Percentiles rank a stretch among this genome's conserved stretches.
Evolutionary conservation across 2,888 invertebrate species (phyloP).

Genomic region (Gryllus longicercus): DNA sequence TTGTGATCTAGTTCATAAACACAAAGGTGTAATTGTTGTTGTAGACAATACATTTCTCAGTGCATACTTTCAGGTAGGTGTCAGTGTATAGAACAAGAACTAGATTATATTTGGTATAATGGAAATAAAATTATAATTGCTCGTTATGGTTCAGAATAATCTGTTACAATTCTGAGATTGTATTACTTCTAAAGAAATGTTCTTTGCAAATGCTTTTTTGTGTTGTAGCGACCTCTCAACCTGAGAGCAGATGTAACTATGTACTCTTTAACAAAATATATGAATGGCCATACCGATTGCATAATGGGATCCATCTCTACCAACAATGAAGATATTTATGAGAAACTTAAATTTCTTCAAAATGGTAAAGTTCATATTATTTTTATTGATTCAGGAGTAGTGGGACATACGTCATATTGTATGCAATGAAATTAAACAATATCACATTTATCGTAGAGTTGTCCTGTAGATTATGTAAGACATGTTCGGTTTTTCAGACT

Average conservation of each 20-base stretch:
- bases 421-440: too few species aligned
- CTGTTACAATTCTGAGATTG: too few species aligned
- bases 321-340: slow-evolving; percentile 66
- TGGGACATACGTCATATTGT: too few species aligned
- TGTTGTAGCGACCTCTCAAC: slow-evolving; percentile 71
- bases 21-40: slow-evolving; percentile 62
- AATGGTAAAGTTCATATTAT: slow-evolving; percentile 59
- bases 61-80: slow-evolving; percentile 69
- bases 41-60: slow-evolving; percentile 95
- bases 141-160: too few species aligned
- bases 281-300: slow-evolving; percentile 97
- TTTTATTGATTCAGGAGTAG: too few species aligned
- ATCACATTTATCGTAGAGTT: too few species aligned
- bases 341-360: slow-evolving; percentile 77
- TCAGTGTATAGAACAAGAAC: background rate
- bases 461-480: too few species aligned
- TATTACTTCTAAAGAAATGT: too few species aligned
- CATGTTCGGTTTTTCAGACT: too few species aligned
- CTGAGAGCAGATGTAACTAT: slow-evolving; percentile 87
- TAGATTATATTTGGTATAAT: slow-evolving; percentile 22
- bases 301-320: slow-evolving; percentile 89
- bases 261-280: slow-evolving; percentile 94
- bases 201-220: background rate
- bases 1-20: slow-evolving; percentile 58
- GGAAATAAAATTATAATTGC: too few species aligned